phyloP scores from a whole-genome alignment of 2,888 invertebrate genomes.

The Leucophora obtusa region DNA sequence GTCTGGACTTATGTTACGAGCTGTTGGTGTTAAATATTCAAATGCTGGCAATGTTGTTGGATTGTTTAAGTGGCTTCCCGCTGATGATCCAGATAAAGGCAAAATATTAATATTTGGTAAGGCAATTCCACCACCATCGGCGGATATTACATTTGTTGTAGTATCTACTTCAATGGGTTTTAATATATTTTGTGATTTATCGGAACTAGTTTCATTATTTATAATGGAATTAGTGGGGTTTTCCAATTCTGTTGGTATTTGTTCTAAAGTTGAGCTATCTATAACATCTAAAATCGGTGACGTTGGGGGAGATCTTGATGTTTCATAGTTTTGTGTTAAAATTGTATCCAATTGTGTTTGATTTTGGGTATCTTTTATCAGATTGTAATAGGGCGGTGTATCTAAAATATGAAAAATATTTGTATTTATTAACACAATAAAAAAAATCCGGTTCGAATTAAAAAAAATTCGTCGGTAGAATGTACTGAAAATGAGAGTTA shows the following conservation, averaged over 20 bases:
- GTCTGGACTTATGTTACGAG: slow-evolving; percentile 65
- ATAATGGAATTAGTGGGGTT: slow-evolving; percentile 20
- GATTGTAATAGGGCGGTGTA: slow-evolving; percentile 68
- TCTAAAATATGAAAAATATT: slow-evolving; percentile 66
- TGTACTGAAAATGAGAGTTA: too few relatives aligned
- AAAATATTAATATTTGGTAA: slow-evolving; percentile 63
- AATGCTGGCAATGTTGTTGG: slow-evolving; percentile 70
- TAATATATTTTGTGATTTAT: slow-evolving; percentile 61
- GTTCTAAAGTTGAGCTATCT: slow-evolving; percentile 67
- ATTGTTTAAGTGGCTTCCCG: background rate
- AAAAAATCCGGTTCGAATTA: too few relatives aligned
- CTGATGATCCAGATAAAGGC: slow-evolving; percentile 56
- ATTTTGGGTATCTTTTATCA: slow-evolving; percentile 65
- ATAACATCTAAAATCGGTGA: slow-evolving; percentile 75
- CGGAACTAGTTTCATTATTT: slow-evolving; percentile 49
- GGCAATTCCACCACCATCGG: slow-evolving; percentile 2
- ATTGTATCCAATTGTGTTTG: slow-evolving; percentile 47
- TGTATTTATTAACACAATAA: background rate
- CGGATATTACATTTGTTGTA: background rate
- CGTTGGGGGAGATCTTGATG: slow-evolving; percentile 61
- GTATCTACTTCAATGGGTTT: slow-evolving; percentile 53
- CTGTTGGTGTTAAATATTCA: slow-evolving; percentile 72
- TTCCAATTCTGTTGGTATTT: slow-evolving; percentile 42
- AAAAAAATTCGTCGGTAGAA: too few relatives aligned
- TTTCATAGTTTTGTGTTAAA: slow-evolving; percentile 51